phyloP scores from a whole-genome alignment of 2,888 invertebrate species.

The Fissipunctia ypsillon region DNA sequence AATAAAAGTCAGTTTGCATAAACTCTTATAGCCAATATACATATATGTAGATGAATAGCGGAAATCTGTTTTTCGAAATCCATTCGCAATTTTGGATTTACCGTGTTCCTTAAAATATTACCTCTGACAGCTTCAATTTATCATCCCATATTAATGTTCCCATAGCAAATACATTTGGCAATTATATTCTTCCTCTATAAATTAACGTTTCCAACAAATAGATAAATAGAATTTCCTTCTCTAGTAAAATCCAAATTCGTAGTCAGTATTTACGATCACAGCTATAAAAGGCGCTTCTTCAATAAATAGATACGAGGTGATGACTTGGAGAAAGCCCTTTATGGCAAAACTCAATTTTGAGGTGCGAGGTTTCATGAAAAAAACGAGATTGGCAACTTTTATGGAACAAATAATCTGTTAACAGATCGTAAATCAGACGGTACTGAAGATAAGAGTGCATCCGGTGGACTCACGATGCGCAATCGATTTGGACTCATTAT shows the following conservation, averaged over 20 bases:
- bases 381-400: constrained; percentile 56
- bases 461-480: constrained; percentile 71
- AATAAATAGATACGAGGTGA: constrained; percentile 62
- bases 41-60: background rate
- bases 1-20: constrained; percentile 2
- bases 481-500: constrained; percentile 85
- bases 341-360: constrained; percentile 67
- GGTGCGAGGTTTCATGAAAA: constrained; percentile 58
- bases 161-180: constrained; percentile 10
- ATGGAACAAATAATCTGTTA: constrained; percentile 70
- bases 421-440: constrained; percentile 79
- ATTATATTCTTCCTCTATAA: constrained; percentile 11
- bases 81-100: constrained; percentile 16
- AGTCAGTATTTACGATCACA: constrained; percentile 48
- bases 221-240: constrained; percentile 19
- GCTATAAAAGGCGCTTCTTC: constrained; percentile 52
- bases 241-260: constrained; percentile 36
- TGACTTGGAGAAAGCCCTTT: constrained; percentile 61
- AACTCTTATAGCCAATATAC: background rate
- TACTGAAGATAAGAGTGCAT: constrained; percentile 62
- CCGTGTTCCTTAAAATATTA: constrained; percentile 23
- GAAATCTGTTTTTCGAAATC: constrained; percentile 25
- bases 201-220: constrained; percentile 15
- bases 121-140: constrained; percentile 32
- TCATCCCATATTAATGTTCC: constrained; percentile 22